Evolutionary conservation across 2,797 vertebrate genomes (phyloP).

Genomic region (Thamnophis elegans): DNA sequence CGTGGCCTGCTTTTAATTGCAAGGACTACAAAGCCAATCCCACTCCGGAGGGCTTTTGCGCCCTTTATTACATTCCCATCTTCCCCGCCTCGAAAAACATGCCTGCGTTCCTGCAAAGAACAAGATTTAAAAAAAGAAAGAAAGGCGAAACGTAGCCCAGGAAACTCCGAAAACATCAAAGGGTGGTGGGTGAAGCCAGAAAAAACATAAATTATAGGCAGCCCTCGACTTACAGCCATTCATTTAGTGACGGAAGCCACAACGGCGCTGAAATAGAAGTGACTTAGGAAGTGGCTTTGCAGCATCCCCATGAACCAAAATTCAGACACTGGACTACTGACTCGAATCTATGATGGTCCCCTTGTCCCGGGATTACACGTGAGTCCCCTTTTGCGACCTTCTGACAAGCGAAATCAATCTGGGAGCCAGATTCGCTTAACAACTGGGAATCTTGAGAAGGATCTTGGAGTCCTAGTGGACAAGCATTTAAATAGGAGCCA

Average conservation of each 20-base stretch:
- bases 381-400: too few relatives aligned
- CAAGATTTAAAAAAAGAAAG: background rate
- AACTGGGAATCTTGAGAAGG: too few relatives aligned
- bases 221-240: background rate
- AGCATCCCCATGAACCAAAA: background rate
- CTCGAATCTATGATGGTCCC: too few relatives aligned
- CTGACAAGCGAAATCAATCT: too few relatives aligned
- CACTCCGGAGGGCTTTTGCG: background rate
- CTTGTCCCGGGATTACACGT: too few relatives aligned
- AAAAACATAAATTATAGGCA: background rate
- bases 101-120: background rate
- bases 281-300: too few relatives aligned
- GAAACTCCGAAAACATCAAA: background rate
- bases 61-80: background rate
- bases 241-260: background rate
- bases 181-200: rapidly evolving
- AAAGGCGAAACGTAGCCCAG: background rate
- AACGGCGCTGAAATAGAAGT: background rate
- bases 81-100: background rate
- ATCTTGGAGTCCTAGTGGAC: too few relatives aligned
- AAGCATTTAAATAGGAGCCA: too few relatives aligned
- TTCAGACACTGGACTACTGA: background rate
- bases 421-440: background rate
- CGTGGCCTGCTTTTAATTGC: background rate
- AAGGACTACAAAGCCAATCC: background rate